Evolutionary conservation across 2,797 vertebrate species (phyloP).

Genomic region (Liasis olivaceus): DNA sequence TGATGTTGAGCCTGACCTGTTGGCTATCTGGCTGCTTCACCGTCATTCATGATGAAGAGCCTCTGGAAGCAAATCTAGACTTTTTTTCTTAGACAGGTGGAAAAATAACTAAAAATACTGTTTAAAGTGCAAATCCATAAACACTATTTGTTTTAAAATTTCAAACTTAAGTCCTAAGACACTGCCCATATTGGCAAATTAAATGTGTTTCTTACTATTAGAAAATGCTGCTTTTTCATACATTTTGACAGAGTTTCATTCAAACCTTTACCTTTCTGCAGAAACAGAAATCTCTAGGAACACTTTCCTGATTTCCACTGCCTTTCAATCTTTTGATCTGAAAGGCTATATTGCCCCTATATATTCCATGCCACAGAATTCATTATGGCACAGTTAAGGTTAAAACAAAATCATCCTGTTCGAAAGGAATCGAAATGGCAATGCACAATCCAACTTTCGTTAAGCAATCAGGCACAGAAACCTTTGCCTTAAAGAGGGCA

Average conservation of each 20-base stretch:
- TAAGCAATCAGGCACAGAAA: not conserved
- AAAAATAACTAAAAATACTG: not conserved
- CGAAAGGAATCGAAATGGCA: not conserved
- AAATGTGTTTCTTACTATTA: not conserved
- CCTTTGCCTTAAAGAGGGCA: not conserved
- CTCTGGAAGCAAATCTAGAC: not conserved
- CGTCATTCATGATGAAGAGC: not conserved
- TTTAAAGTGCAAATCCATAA: constrained; percentile 5
- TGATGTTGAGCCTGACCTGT: not conserved
- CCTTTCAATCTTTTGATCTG: not conserved
- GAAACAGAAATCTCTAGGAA: not conserved
- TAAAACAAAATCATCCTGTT: not conserved
- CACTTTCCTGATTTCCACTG: not conserved
- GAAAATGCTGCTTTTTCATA: not conserved
- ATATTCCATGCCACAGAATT: not conserved
- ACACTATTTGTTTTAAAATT: not conserved
- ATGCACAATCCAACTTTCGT: not conserved
- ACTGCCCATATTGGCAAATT: constrained; percentile 13
- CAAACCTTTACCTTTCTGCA: not conserved
- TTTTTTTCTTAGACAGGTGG: not conserved
- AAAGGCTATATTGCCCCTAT: not conserved
- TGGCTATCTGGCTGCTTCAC: not conserved
- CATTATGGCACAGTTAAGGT: not conserved
- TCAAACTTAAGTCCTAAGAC: not conserved
- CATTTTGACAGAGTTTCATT: constrained; percentile 4